Base-by-base conservation (phyloP, 2,888 invertebrate species). In the Pollenia labialis region DNA sequence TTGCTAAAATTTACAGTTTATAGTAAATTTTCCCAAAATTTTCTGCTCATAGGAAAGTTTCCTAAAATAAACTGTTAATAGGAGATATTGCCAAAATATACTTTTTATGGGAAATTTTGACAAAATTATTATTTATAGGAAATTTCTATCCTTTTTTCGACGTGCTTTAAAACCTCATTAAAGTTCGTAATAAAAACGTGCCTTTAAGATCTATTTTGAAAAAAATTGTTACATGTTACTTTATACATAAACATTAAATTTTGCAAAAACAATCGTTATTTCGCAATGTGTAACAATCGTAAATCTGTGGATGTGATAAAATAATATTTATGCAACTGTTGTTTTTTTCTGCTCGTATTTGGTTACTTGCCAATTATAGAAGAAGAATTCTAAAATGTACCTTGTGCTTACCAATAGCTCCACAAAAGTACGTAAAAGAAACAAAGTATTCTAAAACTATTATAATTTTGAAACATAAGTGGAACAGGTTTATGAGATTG, bases 251-350 rank as follows among this genome's bases (percentile, higher is more conserved):
- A 82, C 68, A 75, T 60, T 42, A 74, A 81, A 48, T 66, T 14
- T n/a, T n/a, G n/a, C n/a, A n/a, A n/a, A 83, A 76, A 23, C 56
- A 50, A 56, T 18, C 62, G 46, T 11, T 58, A 46, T 40, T 58
- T 74, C 16, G 44, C 40, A 66, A 18, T 14, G 16, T 48, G 46
- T 50, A 52, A 16, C 16, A 60, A 14, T 44, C n/a, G 18, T 54
- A 44, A 54, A 56, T 69, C 44, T 71, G 12, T 23, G 14, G 40
- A 58, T 72, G 77, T 68, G 72, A 81, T 85, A 81, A 81, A 85
- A 66, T 85, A 77, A 85, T 85, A 80, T 80, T 85, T 85, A 80
- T 75, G 69, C 85, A 85, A 75, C 50, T 80, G 80, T 42, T 74
- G 23, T 83, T 56, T 68, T 18, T 56, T 52, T n/a, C n/a, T 23